A percentile compares a stretch with the other conserved stretches of the same genome.
Evolutionary conservation across 2,797 vertebrate species (phyloP).

Genomic region (Psittacula derbiana): DNA sequence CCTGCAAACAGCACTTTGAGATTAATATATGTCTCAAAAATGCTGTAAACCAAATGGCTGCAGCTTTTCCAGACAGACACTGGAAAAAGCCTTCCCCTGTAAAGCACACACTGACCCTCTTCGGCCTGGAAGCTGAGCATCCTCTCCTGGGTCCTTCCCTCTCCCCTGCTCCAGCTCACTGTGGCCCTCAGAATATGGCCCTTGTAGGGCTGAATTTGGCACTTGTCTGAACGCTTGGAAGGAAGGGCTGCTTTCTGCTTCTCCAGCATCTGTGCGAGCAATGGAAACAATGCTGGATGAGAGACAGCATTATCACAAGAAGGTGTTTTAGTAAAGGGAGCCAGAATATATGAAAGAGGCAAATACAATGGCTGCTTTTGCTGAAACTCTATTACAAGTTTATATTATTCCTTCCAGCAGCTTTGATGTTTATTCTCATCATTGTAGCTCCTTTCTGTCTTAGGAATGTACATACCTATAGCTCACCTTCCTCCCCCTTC

Average conservation of each 20-base stretch:
- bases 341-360: not conserved
- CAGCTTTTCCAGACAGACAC: not conserved
- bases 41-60: accelerated
- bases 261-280: not conserved
- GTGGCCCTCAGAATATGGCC: not conserved
- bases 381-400: not conserved
- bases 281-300: not conserved
- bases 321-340: not conserved
- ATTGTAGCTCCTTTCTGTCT: not conserved
- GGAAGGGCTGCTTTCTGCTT: not conserved
- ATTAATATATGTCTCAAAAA: not conserved
- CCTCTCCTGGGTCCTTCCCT: not conserved
- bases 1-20: not conserved
- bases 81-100: not conserved
- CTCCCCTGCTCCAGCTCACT: not conserved
- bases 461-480: not conserved
- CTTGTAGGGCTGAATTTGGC: not conserved
- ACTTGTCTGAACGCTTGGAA: not conserved
- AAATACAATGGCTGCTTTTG: not conserved
- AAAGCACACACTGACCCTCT: not conserved
- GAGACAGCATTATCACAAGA: not conserved
- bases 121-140: not conserved
- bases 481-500: not conserved
- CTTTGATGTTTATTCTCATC: not conserved
- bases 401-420: not conserved